These are phyloP conservation scores for Drosophila mayri DNA, from an alignment of 1,140 invertebrate species.

Conservation along the genomic window DNA sequence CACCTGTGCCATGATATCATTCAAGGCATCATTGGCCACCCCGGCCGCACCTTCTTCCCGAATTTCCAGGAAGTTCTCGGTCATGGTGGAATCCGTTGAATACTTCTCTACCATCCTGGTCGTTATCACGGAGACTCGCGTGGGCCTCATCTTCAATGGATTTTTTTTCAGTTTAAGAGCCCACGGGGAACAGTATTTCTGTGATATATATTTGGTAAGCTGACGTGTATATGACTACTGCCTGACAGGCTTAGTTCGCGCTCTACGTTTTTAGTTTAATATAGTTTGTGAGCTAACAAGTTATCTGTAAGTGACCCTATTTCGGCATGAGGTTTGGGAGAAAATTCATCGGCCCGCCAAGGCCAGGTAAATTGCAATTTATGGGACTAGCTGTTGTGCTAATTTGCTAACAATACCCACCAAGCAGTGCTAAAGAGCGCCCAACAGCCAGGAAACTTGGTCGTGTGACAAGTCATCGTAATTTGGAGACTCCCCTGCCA, in stretches of 20 bases:
- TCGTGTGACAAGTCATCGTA: conserved; percentile 80
- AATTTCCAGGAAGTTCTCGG: conserved; percentile 15
- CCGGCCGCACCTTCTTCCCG: not conserved
- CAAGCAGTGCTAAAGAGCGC: conserved; percentile 26
- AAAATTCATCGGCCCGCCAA: not conserved
- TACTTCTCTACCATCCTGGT: not conserved
- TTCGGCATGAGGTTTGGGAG: too few species aligned
- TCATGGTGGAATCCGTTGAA: not conserved
- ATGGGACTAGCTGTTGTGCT: conserved; percentile 57
- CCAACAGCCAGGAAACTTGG: conserved; percentile 38
- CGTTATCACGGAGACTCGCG: not conserved
- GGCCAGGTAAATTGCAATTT: conserved; percentile 48
- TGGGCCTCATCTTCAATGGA: not conserved
- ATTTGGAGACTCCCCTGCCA: conserved; percentile 50
- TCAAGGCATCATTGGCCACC: not conserved
- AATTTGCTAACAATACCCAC: conserved; percentile 72
- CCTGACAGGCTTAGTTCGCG: not conserved
- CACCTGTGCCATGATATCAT: conserved; percentile 18
- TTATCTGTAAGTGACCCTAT: not conserved
- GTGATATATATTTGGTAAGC: not conserved
- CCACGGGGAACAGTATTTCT: not conserved
- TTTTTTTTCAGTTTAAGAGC: not conserved
- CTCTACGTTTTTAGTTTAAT: not conserved
- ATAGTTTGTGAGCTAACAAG: not conserved
- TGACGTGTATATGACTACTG: not conserved